A percentile compares a stretch with the other conserved stretches of the same genome.
phyloP scores from a whole-genome alignment of 23 tunicate species.

The Ciona savignyi region DNA sequence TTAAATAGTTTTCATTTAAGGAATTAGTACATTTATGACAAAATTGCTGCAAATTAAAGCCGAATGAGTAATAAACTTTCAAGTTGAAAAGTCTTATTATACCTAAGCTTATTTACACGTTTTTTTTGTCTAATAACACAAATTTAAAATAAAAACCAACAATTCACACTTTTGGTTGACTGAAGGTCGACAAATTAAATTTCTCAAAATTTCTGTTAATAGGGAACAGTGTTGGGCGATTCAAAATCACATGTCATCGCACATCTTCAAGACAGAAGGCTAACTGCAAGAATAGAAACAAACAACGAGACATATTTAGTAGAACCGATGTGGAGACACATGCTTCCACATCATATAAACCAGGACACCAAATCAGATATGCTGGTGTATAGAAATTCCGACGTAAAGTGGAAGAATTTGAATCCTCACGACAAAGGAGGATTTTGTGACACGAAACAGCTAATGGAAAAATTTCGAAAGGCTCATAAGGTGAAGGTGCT shows the following conservation, averaged over 20 bases:
- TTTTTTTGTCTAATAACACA: no score
- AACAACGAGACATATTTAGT: constrained; percentile 66
- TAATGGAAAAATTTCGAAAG: constrained; percentile 47
- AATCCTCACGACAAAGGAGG: constrained; percentile 31
- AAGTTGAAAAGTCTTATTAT: no score
- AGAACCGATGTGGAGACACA: constrained; percentile 90
- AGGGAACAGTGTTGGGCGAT: constrained; percentile 85
- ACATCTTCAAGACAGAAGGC: constrained; percentile 33
- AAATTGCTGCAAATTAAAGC: no score
- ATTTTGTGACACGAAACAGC: constrained; percentile 37
- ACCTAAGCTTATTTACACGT: no score
- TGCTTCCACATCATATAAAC: constrained; percentile 13
- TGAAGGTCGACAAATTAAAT: no score
- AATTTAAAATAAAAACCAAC: no score
- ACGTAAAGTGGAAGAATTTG: constrained; percentile 35
- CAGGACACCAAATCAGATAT: constrained; percentile 13
- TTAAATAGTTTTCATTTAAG: no score
- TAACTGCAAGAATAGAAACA: constrained; percentile 54
- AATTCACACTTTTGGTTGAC: no score
- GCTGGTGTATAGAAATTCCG: constrained; percentile 70
- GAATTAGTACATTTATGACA: no score
- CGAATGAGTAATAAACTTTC: no score
- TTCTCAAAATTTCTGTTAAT: background rate
- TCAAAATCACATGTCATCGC: constrained; percentile 55
- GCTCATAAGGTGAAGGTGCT: constrained; percentile 3